phyloP scores from a whole-genome alignment of 2,888 invertebrate genomes.

The Chydorus sphaericus region DNA sequence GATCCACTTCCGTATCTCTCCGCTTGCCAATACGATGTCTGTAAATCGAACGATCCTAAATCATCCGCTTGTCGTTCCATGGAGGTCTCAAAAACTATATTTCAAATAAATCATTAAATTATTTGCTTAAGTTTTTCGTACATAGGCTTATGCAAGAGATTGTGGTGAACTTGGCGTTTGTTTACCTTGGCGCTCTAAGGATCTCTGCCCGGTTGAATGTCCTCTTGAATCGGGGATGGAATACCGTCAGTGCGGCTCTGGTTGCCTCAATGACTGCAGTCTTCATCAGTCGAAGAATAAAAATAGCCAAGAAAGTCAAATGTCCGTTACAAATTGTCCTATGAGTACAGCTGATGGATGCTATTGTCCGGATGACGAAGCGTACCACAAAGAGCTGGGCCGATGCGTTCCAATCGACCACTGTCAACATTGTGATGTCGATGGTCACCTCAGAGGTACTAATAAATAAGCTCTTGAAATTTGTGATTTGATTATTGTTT shows the following conservation, averaged over 20 bases:
- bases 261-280: slow-evolving; percentile 50
- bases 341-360: slow-evolving; percentile 53
- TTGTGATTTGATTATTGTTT: neutral
- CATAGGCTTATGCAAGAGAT: slow-evolving; percentile 57
- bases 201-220: slow-evolving; percentile 51
- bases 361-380: slow-evolving; percentile 62
- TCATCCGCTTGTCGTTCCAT: slow-evolving; percentile 47
- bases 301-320: slow-evolving; percentile 18
- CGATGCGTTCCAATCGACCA: slow-evolving; percentile 51
- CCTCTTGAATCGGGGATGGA: slow-evolving; percentile 32
- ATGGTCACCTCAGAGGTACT: slow-evolving; percentile 40
- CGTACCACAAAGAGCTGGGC: slow-evolving; percentile 41
- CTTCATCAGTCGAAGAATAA: slow-evolving; percentile 38
- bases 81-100: too few species aligned
- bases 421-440: slow-evolving; percentile 59
- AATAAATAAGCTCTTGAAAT: neutral
- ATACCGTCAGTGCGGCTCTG: slow-evolving; percentile 41
- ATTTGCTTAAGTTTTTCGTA: too few species aligned
- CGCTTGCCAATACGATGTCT: slow-evolving; percentile 53
- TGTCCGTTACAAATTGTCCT: slow-evolving; percentile 21
- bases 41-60: slow-evolving; percentile 31
- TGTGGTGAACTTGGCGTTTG: slow-evolving; percentile 57
- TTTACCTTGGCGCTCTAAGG: slow-evolving; percentile 47
- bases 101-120: too few species aligned
- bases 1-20: slow-evolving; percentile 50